Evolutionary conservation across 2,113 vertebrate genomes (phyloP).

Genomic region (Bambusicola thoracicus): DNA sequence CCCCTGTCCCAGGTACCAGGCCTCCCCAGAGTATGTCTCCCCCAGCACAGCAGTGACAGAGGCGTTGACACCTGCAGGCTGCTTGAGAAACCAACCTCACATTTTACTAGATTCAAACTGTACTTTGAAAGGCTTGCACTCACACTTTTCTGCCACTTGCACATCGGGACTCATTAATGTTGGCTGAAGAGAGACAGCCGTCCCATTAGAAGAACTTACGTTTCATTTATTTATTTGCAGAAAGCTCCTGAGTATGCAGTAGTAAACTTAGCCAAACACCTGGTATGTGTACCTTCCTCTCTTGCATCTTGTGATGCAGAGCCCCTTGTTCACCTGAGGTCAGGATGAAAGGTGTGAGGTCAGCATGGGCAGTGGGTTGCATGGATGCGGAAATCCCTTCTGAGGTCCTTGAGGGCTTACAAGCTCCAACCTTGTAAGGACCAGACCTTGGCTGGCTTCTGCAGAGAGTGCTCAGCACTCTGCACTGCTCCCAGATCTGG

Average conservation of each 20-base stretch:
- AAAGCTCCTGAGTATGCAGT: not conserved
- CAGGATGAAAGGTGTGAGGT: not conserved
- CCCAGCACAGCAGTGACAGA: not conserved
- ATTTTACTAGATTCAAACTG: not conserved
- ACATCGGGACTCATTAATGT: not conserved
- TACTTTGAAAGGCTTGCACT: not conserved
- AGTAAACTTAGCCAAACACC: not conserved
- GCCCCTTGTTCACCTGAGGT: not conserved
- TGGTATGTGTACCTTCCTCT: not conserved
- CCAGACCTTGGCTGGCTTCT: not conserved
- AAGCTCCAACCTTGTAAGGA: not conserved
- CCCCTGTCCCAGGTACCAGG: not conserved
- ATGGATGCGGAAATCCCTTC: not conserved
- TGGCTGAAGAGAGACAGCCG: not conserved
- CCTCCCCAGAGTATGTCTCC: not conserved
- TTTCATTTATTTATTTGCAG: not conserved
- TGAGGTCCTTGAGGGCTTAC: not conserved
- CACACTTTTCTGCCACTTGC: not conserved
- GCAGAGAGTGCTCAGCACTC: not conserved
- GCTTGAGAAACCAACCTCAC: not conserved
- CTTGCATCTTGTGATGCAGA: not conserved
- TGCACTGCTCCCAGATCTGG: not conserved
- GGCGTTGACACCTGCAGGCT: not conserved
- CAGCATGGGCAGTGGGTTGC: fast-evolving
- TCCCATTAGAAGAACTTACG: not conserved